phyloP scores from a whole-genome alignment of 2,888 invertebrate species.

The Oegoconia quadripuncta region DNA sequence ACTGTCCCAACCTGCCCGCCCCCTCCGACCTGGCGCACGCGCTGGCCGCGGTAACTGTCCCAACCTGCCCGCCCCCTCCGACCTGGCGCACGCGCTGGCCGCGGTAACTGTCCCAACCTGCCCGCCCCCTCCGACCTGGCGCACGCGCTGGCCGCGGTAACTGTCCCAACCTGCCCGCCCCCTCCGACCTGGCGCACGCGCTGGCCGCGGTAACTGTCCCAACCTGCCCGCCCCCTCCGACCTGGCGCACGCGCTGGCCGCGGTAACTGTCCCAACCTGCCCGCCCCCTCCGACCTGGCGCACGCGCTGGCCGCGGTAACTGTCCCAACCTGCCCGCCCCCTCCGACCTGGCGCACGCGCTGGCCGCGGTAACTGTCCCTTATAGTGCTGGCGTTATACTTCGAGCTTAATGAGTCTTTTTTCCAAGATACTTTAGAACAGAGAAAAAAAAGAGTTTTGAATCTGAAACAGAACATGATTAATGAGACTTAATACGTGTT shows the following conservation, averaged over 20 bases:
- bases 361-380: constrained; percentile 23
- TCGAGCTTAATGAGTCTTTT: neutral
- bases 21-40: constrained; percentile 76
- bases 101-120: constrained; percentile 37
- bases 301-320: constrained; percentile 47
- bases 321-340: constrained; percentile 33
- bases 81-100: constrained; percentile 47
- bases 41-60: neutral
- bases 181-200: constrained; percentile 47
- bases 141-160: constrained; percentile 38
- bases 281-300: constrained; percentile 43
- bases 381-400: neutral
- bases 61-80: constrained; percentile 34
- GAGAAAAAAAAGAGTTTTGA: too few species aligned
- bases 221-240: constrained; percentile 32
- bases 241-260: constrained; percentile 75
- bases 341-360: constrained; percentile 37
- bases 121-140: constrained; percentile 71
- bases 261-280: constrained; percentile 8
- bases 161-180: constrained; percentile 23
- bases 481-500: neutral
- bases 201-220: constrained; percentile 44
- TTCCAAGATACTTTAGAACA: too few species aligned
- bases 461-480: too few species aligned
- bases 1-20: constrained; percentile 35